Conservation (phyloP, 2,888 invertebrate species). For the Liodrosophila aerea region DNA sequence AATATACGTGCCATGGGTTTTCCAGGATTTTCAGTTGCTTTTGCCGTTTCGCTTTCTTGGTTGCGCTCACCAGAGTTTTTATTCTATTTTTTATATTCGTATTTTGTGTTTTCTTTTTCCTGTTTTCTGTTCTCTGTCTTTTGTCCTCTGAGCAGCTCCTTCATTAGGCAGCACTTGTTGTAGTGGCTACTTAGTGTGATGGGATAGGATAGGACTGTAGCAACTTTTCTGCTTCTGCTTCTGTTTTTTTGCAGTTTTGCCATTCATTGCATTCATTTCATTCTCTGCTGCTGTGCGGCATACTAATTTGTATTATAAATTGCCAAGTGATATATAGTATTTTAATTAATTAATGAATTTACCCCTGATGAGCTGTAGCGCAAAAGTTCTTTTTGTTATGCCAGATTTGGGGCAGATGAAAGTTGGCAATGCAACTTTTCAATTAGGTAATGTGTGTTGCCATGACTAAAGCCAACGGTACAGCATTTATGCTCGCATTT, state of each 20-base stretch:
- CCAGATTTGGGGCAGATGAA: conserved; percentile 1
- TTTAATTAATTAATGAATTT: conserved; percentile 28
- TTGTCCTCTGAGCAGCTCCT: conserved; percentile 10
- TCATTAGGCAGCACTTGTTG: conserved; percentile 2
- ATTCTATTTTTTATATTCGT: background rate
- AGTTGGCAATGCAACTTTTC: no score
- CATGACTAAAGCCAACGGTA: no score
- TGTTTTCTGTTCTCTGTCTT: background rate
- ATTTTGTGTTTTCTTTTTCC: no score
- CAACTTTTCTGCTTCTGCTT: background rate
- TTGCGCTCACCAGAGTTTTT: conserved; percentile 3
- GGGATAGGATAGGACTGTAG: no score
- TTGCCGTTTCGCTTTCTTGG: conserved; percentile 46
- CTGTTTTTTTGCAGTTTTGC: conserved; percentile 3
- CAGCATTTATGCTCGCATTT: no score
- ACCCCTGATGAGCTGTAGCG: conserved; percentile 1
- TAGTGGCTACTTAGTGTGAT: conserved; percentile 4
- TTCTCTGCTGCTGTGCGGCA: conserved; percentile 24
- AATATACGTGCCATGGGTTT: conserved; percentile 68
- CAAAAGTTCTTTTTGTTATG: no score
- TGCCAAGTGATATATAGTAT: conserved; percentile 16
- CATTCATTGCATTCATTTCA: conserved; percentile 24
- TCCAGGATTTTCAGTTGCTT: conserved; percentile 3
- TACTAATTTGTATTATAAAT: conserved; percentile 37
- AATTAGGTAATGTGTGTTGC: no score